phyloP scores from a whole-genome alignment of 2,888 invertebrate species.

The Lycophotia porphyrea region DNA sequence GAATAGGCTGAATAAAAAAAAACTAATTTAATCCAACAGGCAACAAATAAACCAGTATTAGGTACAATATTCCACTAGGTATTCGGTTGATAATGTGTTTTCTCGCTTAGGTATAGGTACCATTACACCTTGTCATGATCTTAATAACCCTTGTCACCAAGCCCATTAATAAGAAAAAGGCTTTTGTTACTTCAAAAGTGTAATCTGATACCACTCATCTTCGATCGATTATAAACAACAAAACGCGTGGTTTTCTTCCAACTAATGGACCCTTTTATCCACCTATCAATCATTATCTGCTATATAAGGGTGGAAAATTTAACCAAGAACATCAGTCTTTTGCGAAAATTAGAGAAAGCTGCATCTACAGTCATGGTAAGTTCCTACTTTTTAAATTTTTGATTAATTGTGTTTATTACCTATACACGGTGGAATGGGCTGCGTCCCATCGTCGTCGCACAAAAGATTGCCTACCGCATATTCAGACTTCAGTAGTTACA shows the following conservation, averaged over 20 bases:
- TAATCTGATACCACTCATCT: slow-evolving; percentile 54
- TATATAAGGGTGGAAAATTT: slow-evolving; percentile 79
- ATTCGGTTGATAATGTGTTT: slow-evolving; percentile 9
- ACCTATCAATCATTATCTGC: slow-evolving; percentile 77
- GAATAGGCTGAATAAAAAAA: not conserved
- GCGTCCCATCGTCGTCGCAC: too few species aligned
- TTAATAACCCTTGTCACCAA: slow-evolving; percentile 39
- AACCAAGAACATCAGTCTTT: slow-evolving; percentile 67
- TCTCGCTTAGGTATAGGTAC: slow-evolving; percentile 17
- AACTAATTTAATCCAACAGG: not conserved
- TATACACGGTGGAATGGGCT: too few species aligned
- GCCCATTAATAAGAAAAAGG: slow-evolving; percentile 45
- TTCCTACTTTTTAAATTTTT: too few species aligned
- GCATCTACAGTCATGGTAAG: slow-evolving; percentile 78
- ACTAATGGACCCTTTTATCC: slow-evolving; percentile 83
- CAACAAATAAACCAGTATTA: slow-evolving; percentile 4
- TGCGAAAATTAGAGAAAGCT: slow-evolving; percentile 61
- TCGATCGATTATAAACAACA: slow-evolving; percentile 65
- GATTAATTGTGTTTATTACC: not conserved
- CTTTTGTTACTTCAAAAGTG: slow-evolving; percentile 61
- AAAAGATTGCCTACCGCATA: too few species aligned
- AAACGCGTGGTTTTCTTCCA: slow-evolving; percentile 64
- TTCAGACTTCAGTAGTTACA: too few species aligned
- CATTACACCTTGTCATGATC: slow-evolving; percentile 19
- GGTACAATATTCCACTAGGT: not conserved